Base-by-base conservation (phyloP, 2,888 invertebrate species). In the Cheilosia urbana region DNA sequence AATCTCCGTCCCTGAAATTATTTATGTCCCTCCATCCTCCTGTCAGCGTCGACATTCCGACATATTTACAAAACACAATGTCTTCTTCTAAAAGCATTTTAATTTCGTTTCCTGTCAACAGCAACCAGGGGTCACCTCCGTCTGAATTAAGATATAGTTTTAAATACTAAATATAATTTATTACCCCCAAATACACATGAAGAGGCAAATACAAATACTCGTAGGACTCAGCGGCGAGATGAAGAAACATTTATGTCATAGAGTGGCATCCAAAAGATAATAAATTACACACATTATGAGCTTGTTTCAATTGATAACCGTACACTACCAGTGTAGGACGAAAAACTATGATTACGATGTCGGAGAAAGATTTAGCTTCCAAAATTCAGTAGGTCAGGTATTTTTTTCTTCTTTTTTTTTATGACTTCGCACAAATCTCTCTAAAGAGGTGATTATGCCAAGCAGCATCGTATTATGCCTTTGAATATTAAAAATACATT, bases 401-500 rank as follows among this genome's bases (percentile, higher is more conserved):
- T 55, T 51, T 21, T 40, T 40, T 13, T 40, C 40, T 1, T 55
- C 42, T 21, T 49, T 37, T 40, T 27, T 13, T 24, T 53, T 0
- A n/a, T 2, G 17, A 17, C 19, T 9, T 47, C 2, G 17, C 3
- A 45, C n/a, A 42, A 4, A 4, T 42, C 6, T 42, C n/a, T 47
- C 19, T 45, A n/a, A 15, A 21, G 24, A 19, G 37, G 37, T 37
- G 58, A 71, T 71, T 71, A 27, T 58, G 49, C n/a, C 21, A 21
- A 11, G 9, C 30, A 7, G 17, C 11, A 11, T 17, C 2, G n/a
- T 45, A 30, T 19, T 4, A 42, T 53, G 7, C 9, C 51, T 27
- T 11, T 42, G 34, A 19, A 57, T 71, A 65, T 78, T 78, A 78
- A 78, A 78, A 71, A 71, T 40, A 78, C 71, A 78, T 78, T 49